phyloP scores from a whole-genome alignment of 1,140 invertebrate species.

The Hycleus cichorii region DNA sequence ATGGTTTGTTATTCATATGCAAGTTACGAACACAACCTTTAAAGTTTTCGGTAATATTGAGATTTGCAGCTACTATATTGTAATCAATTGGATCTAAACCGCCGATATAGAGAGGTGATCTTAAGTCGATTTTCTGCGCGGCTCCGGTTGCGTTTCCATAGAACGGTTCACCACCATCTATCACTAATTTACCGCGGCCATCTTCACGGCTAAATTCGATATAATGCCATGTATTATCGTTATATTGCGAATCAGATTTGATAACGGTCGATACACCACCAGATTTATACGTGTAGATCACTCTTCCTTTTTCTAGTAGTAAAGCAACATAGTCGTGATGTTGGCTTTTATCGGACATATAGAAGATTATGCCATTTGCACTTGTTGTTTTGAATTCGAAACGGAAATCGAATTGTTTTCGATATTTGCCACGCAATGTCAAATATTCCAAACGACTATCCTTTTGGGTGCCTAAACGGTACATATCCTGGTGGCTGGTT shows the following conservation, averaged over 20 bases:
- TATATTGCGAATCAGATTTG: slow-evolving; percentile 49
- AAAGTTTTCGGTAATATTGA: slow-evolving; percentile 49
- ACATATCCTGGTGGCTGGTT: neutral
- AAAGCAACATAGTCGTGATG: slow-evolving; percentile 64
- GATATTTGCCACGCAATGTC: slow-evolving; percentile 52
- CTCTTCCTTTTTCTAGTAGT: slow-evolving; percentile 69
- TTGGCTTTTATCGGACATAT: slow-evolving; percentile 54
- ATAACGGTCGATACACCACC: slow-evolving; percentile 61
- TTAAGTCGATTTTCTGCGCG: slow-evolving; percentile 53
- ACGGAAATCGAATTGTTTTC: slow-evolving; percentile 64
- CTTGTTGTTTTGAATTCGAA: slow-evolving; percentile 75
- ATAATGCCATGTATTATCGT: slow-evolving; percentile 84
- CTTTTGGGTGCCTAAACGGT: slow-evolving; percentile 28
- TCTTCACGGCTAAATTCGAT: slow-evolving; percentile 53
- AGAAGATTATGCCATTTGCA: slow-evolving; percentile 75
- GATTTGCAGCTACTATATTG: slow-evolving; percentile 1
- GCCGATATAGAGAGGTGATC: slow-evolving; percentile 72
- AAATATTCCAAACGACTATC: slow-evolving; percentile 69
- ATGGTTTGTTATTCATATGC: slow-evolving; percentile 59
- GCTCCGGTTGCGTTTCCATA: slow-evolving; percentile 48
- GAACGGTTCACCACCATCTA: slow-evolving; percentile 55
- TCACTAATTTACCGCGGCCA: slow-evolving; percentile 54
- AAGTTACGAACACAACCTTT: slow-evolving; percentile 83
- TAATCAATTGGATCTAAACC: slow-evolving; percentile 44
- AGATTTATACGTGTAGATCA: slow-evolving; percentile 66